phyloP scores from a whole-genome alignment of 2,113 vertebrate genomes.

The Pachypanchax playfairii region DNA sequence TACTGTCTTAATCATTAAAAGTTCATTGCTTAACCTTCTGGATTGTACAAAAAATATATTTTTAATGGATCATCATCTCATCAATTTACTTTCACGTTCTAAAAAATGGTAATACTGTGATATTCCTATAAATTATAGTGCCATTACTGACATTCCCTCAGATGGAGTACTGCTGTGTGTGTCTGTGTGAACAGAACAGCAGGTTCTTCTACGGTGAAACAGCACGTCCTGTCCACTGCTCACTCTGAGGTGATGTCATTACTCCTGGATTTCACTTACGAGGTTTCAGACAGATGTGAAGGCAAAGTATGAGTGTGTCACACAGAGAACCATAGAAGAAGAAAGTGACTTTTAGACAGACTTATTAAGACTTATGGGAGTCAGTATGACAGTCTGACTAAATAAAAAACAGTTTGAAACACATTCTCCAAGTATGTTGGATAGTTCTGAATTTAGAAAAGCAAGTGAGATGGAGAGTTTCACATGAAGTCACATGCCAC shows the following conservation, averaged over 20 bases:
- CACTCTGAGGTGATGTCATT: constrained; percentile 55
- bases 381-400: too few species aligned
- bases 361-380: neutral
- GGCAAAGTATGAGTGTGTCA: neutral
- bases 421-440: too few species aligned
- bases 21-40: neutral
- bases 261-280: constrained; percentile 40
- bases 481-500: too few species aligned
- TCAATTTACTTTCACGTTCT: too few species aligned
- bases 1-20: neutral
- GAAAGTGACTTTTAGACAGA: neutral
- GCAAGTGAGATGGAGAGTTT: neutral
- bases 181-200: too few species aligned
- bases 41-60: neutral
- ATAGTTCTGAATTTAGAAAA: neutral
- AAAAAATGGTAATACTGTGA: too few species aligned
- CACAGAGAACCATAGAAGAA: neutral
- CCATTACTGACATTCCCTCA: neutral
- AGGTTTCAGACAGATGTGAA: constrained; percentile 48
- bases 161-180: too few species aligned
- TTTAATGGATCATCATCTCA: too few species aligned
- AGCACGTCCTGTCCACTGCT: constrained; percentile 56
- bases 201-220: constrained; percentile 32
- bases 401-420: too few species aligned
- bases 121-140: neutral